Evolutionary conservation across 2,797 vertebrate genomes (phyloP).

Genomic region (Xyrichtys novacula): DNA sequence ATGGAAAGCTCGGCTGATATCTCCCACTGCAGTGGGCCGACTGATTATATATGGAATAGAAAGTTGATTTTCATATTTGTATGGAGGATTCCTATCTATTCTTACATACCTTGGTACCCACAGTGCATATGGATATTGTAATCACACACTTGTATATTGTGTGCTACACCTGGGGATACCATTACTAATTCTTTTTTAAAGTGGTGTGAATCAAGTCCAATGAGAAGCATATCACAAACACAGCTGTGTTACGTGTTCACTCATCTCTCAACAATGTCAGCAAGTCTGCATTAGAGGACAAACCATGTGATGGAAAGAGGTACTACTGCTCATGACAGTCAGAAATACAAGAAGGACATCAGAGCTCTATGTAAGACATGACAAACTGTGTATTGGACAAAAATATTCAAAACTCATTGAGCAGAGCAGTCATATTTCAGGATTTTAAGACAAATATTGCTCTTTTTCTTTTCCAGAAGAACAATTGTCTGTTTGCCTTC

Average conservation of each 20-base stretch:
- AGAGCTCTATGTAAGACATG: conserved; percentile 6
- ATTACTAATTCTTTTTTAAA: conserved; percentile 81
- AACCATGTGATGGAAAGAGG: conserved; percentile 43
- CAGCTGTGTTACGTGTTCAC: conserved; percentile 46
- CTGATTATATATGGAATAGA: conserved; percentile 77
- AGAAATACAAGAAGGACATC: conserved; percentile 23
- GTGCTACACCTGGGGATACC: conserved; percentile 70
- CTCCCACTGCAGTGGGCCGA: conserved; percentile 68
- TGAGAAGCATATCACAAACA: conserved; percentile 60
- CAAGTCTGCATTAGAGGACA: conserved; percentile 79
- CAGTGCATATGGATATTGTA: conserved; percentile 80
- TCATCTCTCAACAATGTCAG: conserved; percentile 74
- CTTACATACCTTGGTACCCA: conserved; percentile 66
- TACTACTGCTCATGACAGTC: conserved; percentile 41
- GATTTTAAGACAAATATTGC: conserved; percentile 6
- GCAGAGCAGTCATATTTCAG: conserved; percentile 71
- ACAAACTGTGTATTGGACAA: not conserved
- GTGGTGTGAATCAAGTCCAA: conserved; percentile 70
- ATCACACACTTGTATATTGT: conserved; percentile 76
- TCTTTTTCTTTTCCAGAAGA: conserved; percentile 2
- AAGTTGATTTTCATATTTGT: conserved; percentile 79
- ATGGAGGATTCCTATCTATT: conserved; percentile 78
- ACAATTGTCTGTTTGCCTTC: conserved; percentile 5
- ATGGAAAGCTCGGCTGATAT: conserved; percentile 81
- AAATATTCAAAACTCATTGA: conserved; percentile 84